These are phyloP conservation scores for Portevinia maculata DNA, from an alignment of 2,888 invertebrate genomes.

Conservation along the genomic window DNA sequence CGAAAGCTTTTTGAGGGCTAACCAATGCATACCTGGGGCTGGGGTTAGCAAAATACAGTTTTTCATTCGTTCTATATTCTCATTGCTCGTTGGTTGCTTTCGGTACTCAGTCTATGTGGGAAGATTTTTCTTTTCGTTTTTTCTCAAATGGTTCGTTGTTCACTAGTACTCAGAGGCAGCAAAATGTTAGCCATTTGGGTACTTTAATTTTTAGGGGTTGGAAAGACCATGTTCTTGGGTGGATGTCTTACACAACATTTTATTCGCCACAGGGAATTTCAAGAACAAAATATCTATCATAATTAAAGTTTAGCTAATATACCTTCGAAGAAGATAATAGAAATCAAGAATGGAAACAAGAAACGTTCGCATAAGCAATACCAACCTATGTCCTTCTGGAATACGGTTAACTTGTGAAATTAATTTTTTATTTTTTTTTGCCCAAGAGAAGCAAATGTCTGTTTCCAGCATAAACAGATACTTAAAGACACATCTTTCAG, in stretches of 20 bases:
- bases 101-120: neutral
- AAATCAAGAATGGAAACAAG: constrained; percentile 23
- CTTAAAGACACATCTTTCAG: neutral
- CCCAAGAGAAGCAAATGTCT: neutral
- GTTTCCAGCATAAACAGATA: neutral
- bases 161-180: constrained; percentile 20
- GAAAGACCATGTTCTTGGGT: constrained; percentile 33
- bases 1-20: constrained; percentile 54
- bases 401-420: neutral
- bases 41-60: constrained; percentile 32
- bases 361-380: neutral
- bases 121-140: constrained; percentile 10
- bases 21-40: constrained; percentile 48
- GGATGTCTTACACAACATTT: constrained; percentile 29
- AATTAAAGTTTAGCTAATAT: neutral
- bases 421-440: neutral
- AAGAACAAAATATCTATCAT: constrained; percentile 23
- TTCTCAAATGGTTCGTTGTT: constrained; percentile 2
- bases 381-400: neutral
- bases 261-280: constrained; percentile 24
- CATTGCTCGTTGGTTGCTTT: constrained; percentile 43
- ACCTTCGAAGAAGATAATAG: neutral
- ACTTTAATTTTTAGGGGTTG: constrained; percentile 15
- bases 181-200: constrained; percentile 43
- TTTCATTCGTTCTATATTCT: constrained; percentile 12